Base-by-base conservation (phyloP, 2,888 invertebrate genomes). In the Boloria selene region DNA sequence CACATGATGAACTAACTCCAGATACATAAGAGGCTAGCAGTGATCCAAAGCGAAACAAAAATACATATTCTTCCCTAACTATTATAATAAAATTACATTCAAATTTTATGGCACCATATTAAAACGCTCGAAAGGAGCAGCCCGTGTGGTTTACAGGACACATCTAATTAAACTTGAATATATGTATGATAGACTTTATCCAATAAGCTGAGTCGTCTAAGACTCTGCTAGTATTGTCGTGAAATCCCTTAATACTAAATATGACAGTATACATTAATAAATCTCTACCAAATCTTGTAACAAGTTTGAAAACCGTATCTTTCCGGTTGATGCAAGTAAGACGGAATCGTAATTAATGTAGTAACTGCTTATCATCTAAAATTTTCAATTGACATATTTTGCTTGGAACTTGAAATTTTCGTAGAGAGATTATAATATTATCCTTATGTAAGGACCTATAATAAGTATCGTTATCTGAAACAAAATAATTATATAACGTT, bases 101-200 rank as follows among this genome's bases (percentile, higher is more conserved):
- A 74, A 69, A 75, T 80, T 75, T 77, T 85, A 86, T 86, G 86
- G 86, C 86, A 86, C 86, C 84, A 82, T 78, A 78, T 60, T 42
- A 73, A 73, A 70, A 72, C 73, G 76, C 79, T 75, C 73, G 61
- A 42, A 47, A 67, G 52, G 45, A 76, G 77, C 74, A 72, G 58
- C 74, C 73, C 63, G 68, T 68, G 70, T 65, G 66, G 67, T 72
- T 72, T 73, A 38, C 31, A 38, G 70, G 68, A 63, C 61, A 55
- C 16, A 47, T 26, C 42, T 49, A 50, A 49, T 56, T 50, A n/a
- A 42, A 52, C 45, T 58, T 52, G 52, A 53, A 69, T 63, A 67
- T 66, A 53, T 38, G 31, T 38, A 51, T 55, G 47, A 60, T 59
- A 44, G 51, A n/a, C 6, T 56, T 61, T 61, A 67, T 59, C 44